Conservation (phyloP, 1,140 invertebrate genomes). For the Drosophila neocordata region DNA sequence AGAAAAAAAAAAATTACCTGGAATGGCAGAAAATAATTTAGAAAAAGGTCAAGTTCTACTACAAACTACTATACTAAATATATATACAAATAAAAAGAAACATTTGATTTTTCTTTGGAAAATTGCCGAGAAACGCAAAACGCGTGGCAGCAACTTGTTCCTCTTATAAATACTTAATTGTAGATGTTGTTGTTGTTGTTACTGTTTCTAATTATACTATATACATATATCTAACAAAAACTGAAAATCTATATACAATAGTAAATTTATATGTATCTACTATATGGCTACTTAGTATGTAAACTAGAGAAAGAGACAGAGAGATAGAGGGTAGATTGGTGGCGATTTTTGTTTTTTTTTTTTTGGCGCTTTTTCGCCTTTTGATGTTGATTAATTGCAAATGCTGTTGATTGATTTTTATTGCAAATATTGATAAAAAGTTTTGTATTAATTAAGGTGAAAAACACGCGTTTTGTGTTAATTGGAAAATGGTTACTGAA, state of each 20-base stretch:
- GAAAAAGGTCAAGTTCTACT: constrained; percentile 10
- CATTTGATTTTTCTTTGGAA: constrained; percentile 62
- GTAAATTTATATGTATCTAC: constrained; percentile 27
- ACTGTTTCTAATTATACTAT: no score
- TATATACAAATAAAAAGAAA: constrained; percentile 52
- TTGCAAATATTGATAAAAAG: constrained; percentile 82
- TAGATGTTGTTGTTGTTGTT: constrained; percentile 14
- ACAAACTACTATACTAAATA: constrained; percentile 29
- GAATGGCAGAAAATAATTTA: background rate
- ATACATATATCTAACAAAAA: background rate
- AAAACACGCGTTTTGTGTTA: constrained; percentile 79
- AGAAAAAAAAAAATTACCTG: background rate
- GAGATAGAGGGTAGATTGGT: background rate
- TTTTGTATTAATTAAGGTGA: constrained; percentile 81
- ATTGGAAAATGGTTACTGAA: constrained; percentile 81
- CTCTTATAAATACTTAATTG: constrained; percentile 48
- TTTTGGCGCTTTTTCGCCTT: constrained; percentile 12
- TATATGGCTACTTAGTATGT: constrained; percentile 22
- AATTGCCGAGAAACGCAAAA: constrained; percentile 51
- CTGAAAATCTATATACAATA: constrained; percentile 14
- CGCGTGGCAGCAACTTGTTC: constrained; percentile 72
- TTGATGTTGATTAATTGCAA: constrained; percentile 81
- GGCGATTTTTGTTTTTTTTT: constrained; percentile 26
- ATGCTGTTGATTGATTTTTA: constrained; percentile 81
- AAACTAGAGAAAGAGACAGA: background rate